Percentiles rank a stretch among this genome's conserved stretches.
Evolutionary conservation across 64 coral and sea anemone species (phyloP).

Genomic region (Catalaphyllia jardinei): DNA sequence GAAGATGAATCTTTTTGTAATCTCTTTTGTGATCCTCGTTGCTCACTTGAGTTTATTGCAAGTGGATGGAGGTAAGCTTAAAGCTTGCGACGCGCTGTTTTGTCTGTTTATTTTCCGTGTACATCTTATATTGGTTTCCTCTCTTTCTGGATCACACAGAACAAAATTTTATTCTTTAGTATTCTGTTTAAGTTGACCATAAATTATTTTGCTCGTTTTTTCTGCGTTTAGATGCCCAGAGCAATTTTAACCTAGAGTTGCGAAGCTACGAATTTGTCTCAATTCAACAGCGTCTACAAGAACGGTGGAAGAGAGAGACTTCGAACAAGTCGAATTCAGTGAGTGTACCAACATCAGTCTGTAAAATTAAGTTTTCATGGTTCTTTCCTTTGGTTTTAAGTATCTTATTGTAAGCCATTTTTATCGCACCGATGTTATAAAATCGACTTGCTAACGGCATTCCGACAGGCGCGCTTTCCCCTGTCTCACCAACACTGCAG

Average conservation of each 20-base stretch:
- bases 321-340: constrained; percentile 21
- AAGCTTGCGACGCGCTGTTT: not conserved
- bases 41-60: constrained; percentile 1
- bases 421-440: not conserved
- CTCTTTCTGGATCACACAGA: not conserved
- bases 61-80: constrained; percentile 2
- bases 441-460: not conserved
- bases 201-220: not conserved
- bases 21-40: not conserved
- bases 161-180: not conserved
- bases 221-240: not conserved
- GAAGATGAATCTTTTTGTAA: not conserved
- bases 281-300: not conserved
- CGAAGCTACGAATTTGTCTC: constrained; percentile 33
- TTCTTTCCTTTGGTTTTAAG: not conserved
- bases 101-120: constrained; percentile 25
- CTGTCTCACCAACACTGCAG: not conserved
- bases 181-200: not conserved
- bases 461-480: not conserved
- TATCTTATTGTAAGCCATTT: not conserved
- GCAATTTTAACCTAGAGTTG: not conserved
- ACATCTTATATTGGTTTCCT: not conserved
- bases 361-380: not conserved
- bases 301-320: not conserved
- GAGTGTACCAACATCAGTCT: not conserved